Conservation (phyloP, 1,140 invertebrate genomes). For the Sinella curviseta region DNA sequence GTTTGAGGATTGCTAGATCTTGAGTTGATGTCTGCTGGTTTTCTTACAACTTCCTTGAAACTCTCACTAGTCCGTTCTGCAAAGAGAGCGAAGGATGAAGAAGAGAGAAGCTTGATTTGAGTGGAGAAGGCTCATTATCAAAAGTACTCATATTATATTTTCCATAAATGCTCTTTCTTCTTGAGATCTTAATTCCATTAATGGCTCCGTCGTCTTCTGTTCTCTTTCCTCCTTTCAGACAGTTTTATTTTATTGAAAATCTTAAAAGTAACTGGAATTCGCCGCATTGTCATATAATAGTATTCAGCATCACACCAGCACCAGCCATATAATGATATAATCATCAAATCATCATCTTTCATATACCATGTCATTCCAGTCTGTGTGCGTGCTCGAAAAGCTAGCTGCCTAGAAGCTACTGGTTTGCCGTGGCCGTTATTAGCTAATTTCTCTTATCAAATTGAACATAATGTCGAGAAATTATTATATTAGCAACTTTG, state of each 20-base stretch:
- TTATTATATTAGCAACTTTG: slow-evolving; percentile 3
- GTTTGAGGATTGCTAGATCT: too few species aligned
- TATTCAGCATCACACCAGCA: background rate
- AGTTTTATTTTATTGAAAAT: background rate
- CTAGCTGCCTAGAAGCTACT: background rate
- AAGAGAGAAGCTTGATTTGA: background rate
- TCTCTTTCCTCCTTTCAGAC: background rate
- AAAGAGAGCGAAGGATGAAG: too few species aligned
- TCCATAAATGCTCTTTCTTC: slow-evolving; percentile 4
- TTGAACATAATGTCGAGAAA: slow-evolving; percentile 17
- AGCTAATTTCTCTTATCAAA: slow-evolving; percentile 3
- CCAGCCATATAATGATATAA: background rate
- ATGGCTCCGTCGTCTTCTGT: background rate
- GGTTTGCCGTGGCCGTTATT: background rate
- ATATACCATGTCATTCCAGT: background rate
- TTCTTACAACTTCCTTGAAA: too few species aligned
- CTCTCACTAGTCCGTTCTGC: too few species aligned
- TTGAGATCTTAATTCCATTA: slow-evolving; percentile 25
- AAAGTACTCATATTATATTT: background rate
- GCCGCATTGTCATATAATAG: background rate
- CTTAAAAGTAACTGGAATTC: background rate
- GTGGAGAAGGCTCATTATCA: background rate
- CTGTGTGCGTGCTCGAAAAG: background rate
- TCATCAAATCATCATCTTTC: slow-evolving; percentile 6
- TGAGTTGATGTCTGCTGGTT: too few species aligned